phyloP scores from a whole-genome alignment of 2,888 invertebrate species.

The Scaeva pyrastri region DNA sequence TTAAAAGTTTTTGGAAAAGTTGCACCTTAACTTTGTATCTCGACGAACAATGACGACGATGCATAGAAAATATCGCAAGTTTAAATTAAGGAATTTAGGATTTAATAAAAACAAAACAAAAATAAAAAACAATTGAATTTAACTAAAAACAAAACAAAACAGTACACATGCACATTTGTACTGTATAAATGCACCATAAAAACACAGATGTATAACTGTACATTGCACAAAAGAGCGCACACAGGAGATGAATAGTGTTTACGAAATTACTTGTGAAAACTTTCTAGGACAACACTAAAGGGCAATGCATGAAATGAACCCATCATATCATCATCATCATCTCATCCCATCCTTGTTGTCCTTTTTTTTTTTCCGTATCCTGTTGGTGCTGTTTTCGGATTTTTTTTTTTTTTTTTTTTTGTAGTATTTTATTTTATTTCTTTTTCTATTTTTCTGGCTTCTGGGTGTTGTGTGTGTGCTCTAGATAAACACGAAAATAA shows the following conservation, averaged over 20 bases:
- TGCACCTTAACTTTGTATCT: neutral
- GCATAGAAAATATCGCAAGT: slow-evolving; percentile 2
- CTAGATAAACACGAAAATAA: slow-evolving; percentile 35
- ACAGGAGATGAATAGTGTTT: slow-evolving; percentile 42
- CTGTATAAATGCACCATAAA: neutral
- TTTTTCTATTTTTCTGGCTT: no score
- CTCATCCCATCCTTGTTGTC: no score
- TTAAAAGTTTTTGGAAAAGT: slow-evolving; percentile 15
- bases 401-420: neutral
- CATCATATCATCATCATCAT: slow-evolving; percentile 22
- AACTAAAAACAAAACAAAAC: neutral
- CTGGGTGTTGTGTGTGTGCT: slow-evolving; percentile 18
- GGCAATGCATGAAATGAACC: slow-evolving; percentile 42
- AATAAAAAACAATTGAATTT: slow-evolving; percentile 1
- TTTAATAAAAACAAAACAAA: neutral
- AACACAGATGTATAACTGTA: neutral
- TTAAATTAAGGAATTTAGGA: slow-evolving; percentile 4
- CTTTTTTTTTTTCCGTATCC: slow-evolving; percentile 36
- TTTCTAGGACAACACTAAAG: slow-evolving; percentile 37
- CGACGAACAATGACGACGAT: neutral
- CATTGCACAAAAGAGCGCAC: neutral
- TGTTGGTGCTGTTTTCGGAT: neutral
- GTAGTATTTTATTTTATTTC: no score
- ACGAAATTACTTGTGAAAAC: slow-evolving; percentile 64
- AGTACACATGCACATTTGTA: neutral